phyloP scores from a whole-genome alignment of 1,140 invertebrate genomes.

The Brevipalpus yothersi region DNA sequence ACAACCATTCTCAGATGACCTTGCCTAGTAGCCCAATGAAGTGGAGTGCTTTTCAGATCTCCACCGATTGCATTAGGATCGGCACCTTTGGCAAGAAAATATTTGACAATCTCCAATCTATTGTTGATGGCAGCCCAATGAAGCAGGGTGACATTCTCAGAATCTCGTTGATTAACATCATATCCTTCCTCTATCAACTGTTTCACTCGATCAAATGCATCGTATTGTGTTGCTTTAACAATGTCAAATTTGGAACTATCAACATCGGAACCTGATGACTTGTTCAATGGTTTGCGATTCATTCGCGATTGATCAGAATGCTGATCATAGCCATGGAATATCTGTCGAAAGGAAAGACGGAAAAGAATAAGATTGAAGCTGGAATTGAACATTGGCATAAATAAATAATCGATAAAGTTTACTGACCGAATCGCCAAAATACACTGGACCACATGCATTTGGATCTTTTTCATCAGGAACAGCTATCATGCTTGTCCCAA shows the following conservation, averaged over 20 bases:
- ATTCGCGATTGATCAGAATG: too few relatives aligned
- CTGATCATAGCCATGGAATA: too few relatives aligned
- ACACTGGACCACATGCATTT: not conserved
- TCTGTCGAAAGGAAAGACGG: too few relatives aligned
- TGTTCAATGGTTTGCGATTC: too few relatives aligned
- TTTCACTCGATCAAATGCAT: constrained; percentile 49
- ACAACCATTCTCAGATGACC: constrained; percentile 75
- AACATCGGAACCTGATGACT: too few relatives aligned
- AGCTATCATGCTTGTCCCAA: too few relatives aligned
- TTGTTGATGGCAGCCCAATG: constrained; percentile 99
- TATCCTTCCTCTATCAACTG: constrained; percentile 65
- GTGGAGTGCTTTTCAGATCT: constrained; percentile 73
- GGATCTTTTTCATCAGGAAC: not conserved
- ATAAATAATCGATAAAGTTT: not conserved
- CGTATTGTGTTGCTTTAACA: constrained; percentile 77
- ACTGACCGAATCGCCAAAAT: not conserved
- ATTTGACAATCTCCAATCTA: constrained; percentile 66
- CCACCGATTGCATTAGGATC: constrained; percentile 81
- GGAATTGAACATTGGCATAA: too few relatives aligned
- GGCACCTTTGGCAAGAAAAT: constrained; percentile 61
- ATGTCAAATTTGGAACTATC: constrained; percentile 23
- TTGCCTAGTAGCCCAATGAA: constrained; percentile 93
- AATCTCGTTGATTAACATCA: constrained; percentile 67
- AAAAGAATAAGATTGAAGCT: too few relatives aligned
- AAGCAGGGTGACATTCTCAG: constrained; percentile 76